These are phyloP conservation scores for Aegithalos caudatus DNA, from an alignment of 2,113 vertebrate genomes.

Conservation along the genomic window DNA sequence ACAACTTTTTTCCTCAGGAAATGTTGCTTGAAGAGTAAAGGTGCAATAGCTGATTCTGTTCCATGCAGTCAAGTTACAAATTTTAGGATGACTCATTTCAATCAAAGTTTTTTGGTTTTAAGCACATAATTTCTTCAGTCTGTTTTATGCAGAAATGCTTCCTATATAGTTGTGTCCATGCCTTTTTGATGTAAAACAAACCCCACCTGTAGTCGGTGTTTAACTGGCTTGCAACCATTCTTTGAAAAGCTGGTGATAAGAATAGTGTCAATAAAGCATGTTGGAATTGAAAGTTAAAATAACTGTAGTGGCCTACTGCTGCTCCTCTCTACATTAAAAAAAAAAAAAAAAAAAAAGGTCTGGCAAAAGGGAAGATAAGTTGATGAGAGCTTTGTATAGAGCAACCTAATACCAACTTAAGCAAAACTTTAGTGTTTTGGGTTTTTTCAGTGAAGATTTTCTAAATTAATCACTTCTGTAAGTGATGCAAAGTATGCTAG, in stretches of 20 bases:
- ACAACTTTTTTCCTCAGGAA: background rate
- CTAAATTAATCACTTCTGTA: background rate
- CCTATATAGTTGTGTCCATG: fast-evolving
- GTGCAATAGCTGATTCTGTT: background rate
- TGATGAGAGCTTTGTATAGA: background rate
- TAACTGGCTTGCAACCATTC: background rate
- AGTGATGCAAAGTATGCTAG: background rate
- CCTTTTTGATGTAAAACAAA: background rate
- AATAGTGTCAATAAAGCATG: background rate
- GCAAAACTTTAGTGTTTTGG: background rate
- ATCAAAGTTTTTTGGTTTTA: background rate
- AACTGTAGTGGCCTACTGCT: background rate
- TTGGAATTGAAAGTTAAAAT: background rate
- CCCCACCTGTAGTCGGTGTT: background rate
- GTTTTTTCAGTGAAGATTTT: background rate
- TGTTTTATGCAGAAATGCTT: background rate
- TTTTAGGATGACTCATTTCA: background rate
- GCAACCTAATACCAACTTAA: background rate
- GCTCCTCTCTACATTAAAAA: background rate
- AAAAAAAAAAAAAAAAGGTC: background rate
- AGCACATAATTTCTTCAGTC: background rate
- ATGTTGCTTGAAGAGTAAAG: background rate
- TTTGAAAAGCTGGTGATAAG: background rate
- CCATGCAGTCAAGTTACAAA: background rate
- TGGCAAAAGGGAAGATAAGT: background rate